Evolutionary conservation across 2,113 vertebrate genomes (phyloP).

Genomic region (Ammodytes dubius): DNA sequence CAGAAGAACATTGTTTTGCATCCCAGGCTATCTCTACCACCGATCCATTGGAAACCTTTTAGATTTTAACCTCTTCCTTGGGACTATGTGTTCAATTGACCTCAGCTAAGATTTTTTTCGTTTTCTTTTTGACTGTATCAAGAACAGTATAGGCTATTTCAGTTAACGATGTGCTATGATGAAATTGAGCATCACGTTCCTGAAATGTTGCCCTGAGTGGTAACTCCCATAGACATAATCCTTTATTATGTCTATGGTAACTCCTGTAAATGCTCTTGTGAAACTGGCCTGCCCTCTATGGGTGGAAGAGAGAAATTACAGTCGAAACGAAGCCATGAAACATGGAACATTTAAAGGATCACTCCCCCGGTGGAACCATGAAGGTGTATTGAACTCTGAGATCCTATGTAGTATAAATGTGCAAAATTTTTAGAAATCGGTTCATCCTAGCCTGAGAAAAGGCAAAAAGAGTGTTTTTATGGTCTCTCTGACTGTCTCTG

Average conservation of each 20-base stretch:
- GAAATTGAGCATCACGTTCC: not conserved
- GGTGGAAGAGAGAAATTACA: conserved; percentile 15
- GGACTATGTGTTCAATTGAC: not conserved
- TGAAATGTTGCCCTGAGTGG: not conserved
- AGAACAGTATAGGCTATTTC: not conserved
- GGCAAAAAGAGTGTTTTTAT: too few species aligned
- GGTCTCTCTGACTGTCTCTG: too few species aligned
- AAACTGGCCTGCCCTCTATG: conserved; percentile 55
- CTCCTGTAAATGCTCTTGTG: not conserved
- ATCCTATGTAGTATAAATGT: too few species aligned
- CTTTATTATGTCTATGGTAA: too few species aligned
- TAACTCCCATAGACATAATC: too few species aligned
- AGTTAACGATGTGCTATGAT: not conserved
- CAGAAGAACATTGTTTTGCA: not conserved
- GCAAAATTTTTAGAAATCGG: too few species aligned
- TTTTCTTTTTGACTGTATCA: not conserved
- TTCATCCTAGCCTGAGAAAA: too few species aligned
- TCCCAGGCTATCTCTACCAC: not conserved
- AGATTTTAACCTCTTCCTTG: not conserved
- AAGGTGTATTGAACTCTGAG: too few species aligned
- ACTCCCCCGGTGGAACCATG: too few species aligned
- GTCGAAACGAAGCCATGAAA: not conserved
- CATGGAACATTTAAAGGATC: too few species aligned
- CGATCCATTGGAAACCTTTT: not conserved
- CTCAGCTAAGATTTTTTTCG: not conserved